phyloP scores from a whole-genome alignment of 1,140 invertebrate genomes.

The Gonioctena quinquepunctata region DNA sequence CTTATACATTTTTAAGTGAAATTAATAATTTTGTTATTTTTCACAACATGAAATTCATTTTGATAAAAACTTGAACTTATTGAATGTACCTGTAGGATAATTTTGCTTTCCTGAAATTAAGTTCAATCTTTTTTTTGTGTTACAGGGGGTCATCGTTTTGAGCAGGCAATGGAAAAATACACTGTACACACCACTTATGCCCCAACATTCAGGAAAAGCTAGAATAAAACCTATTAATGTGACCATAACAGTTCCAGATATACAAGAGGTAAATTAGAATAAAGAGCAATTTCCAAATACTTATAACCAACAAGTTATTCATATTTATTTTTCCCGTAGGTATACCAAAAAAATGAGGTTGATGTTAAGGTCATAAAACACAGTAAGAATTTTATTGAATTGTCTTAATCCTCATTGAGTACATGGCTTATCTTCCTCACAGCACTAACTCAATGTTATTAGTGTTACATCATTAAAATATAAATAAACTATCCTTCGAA shows the following conservation, averaged over 20 bases:
- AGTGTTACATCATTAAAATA: conserved; percentile 3
- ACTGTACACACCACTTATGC: conserved; percentile 87
- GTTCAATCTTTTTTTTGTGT: conserved; percentile 18
- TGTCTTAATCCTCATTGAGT: conserved; percentile 4
- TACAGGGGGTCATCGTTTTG: conserved; percentile 85
- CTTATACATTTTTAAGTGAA: too few relatives aligned
- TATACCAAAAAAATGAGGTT: conserved; percentile 28
- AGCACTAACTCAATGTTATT: conserved; percentile 16
- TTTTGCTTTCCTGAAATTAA: too few relatives aligned
- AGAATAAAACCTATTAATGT: conserved; percentile 85
- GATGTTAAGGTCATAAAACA: conserved; percentile 14
- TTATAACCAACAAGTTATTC: neutral
- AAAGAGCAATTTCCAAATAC: neutral
- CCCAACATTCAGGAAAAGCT: conserved; percentile 88
- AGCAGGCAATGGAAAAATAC: conserved; percentile 97
- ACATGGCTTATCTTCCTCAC: conserved; percentile 10
- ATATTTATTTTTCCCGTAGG: conserved; percentile 26
- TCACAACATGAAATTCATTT: too few relatives aligned
- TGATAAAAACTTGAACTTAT: too few relatives aligned
- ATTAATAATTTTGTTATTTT: too few relatives aligned
- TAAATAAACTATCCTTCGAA: too few relatives aligned
- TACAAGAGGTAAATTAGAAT: conserved; percentile 69
- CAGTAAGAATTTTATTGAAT: conserved; percentile 26
- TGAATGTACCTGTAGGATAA: too few relatives aligned
- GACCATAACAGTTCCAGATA: conserved; percentile 82